Evolutionary conservation across 2,888 invertebrate species (phyloP), one percentile per base, ranked within the genome.

Genomic region (Apocheima hispidaria): DNA sequence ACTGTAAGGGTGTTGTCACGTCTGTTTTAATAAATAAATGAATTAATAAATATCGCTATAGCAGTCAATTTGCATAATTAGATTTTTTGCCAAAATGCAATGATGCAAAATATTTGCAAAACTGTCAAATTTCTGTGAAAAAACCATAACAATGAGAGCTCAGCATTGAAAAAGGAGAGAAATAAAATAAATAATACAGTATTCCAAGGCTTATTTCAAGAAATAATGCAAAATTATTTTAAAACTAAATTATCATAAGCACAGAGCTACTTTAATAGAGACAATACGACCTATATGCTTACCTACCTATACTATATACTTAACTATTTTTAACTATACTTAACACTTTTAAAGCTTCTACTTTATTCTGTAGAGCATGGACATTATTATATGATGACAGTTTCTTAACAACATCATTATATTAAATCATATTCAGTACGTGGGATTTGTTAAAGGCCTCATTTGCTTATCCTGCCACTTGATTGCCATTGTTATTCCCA

Each of bases 401-500:
- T 20, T 18, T 46, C 44, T 28, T 44, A 20, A n/a, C 35, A 14
- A 49, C 50, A 35, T 50, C 50, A 50, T 50, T 50, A 50, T 26
- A 18, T 26, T 36, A 26, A 36, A 52, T 52, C 60, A 43, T n/a
- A 54, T 53, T 48, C 23, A 49, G 48, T 44, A 55, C 55, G 51
- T 60, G 60, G 55, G 60, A 60, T 54, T 40, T 21, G 49, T 43
- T 40, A 6, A 44, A 44, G 18, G 38, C 41, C 54, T 60, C 60
- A 52, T 53, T 57, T 43, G 43, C 53, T 53, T 55, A 51, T 50
- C 53, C 43, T 52, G 26, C 51, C 41, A 58, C 49, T 23, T 48
- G 57, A 57, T 54, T 60, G 46, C 40, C 44, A 54, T 62, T 60
- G 54, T 54, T 62, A 48, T 41, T 49, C 50, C 49, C 41, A 56